Evolutionary conservation across 2,113 vertebrate species (phyloP).

Genomic region (Mesocricetus auratus): DNA sequence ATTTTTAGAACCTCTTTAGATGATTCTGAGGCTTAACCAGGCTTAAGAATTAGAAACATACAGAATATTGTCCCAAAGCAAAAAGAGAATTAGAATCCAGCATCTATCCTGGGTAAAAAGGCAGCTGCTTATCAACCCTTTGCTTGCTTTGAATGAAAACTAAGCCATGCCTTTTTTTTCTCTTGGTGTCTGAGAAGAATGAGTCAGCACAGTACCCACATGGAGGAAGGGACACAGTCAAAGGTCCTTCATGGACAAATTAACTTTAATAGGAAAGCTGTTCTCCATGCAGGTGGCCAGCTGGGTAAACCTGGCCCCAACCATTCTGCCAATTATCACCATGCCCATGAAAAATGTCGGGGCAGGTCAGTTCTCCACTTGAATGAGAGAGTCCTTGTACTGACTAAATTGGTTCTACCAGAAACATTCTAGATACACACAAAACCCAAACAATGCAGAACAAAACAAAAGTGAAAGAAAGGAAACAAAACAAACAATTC

Average conservation of each 20-base stretch:
- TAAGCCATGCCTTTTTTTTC: constrained; percentile 70
- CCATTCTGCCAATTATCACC: constrained; percentile 55
- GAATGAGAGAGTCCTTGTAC: constrained; percentile 36
- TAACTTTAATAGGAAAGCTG: constrained; percentile 75
- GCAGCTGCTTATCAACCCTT: constrained; percentile 66
- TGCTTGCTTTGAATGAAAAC: constrained; percentile 77
- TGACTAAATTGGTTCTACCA: constrained; percentile 36
- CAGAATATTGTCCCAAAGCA: constrained; percentile 54
- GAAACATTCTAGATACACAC: constrained; percentile 13
- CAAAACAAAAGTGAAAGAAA: neutral
- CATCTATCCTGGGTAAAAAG: constrained; percentile 39
- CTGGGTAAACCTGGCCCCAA: constrained; percentile 65
- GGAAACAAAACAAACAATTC: neutral
- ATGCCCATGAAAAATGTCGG: constrained; percentile 58
- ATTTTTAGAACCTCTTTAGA: constrained; percentile 47
- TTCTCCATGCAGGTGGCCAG: constrained; percentile 71
- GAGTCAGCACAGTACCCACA: constrained; percentile 27
- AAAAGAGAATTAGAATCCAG: constrained; percentile 60
- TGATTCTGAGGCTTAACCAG: constrained; percentile 58
- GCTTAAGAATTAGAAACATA: constrained; percentile 58
- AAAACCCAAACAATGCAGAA: neutral
- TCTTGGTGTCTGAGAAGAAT: constrained; percentile 57
- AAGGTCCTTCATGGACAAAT: constrained; percentile 77
- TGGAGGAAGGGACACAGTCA: constrained; percentile 52
- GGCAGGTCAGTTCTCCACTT: constrained; percentile 44